phyloP scores from a whole-genome alignment of 1,140 invertebrate genomes.

The Cotesia chilonis region DNA sequence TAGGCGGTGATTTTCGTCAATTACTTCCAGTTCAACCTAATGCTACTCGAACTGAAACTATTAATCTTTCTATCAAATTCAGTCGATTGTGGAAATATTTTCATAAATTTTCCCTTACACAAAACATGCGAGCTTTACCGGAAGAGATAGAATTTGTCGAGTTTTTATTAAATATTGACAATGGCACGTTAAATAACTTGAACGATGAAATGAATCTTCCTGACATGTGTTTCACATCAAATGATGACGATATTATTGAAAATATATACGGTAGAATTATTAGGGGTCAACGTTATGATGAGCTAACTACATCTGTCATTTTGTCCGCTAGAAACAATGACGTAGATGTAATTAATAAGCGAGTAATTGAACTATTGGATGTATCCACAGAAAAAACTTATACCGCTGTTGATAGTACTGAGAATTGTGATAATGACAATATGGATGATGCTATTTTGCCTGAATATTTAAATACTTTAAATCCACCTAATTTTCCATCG shows the following conservation, averaged over 20 bases:
- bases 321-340: conserved; percentile 37
- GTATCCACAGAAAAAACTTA: conserved; percentile 19
- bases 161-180: conserved; percentile 35
- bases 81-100: conserved; percentile 28
- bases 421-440: conserved; percentile 23
- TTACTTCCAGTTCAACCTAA: too few relatives aligned
- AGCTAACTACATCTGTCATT: conserved; percentile 26
- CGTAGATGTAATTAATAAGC: conserved; percentile 36
- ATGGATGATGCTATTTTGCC: conserved; percentile 17
- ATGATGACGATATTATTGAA: conserved; percentile 14
- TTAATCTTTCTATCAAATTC: conserved; percentile 38
- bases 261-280: conserved; percentile 29
- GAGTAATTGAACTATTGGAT: conserved; percentile 33
- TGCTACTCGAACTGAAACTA: conserved; percentile 28
- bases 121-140: too few relatives aligned
- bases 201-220: conserved; percentile 31
- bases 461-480: conserved; percentile 34
- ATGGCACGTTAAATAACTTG: conserved; percentile 21
- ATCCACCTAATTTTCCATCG: conserved; percentile 9
- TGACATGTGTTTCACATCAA: conserved; percentile 16
- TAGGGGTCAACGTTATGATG: conserved; percentile 17
- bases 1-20: conserved; percentile 35
- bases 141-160: conserved; percentile 33
- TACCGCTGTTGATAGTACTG: conserved; percentile 24
- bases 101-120: too few relatives aligned